Base-by-base conservation (phyloP, 1,140 invertebrate species). In the Sipha flava region DNA sequence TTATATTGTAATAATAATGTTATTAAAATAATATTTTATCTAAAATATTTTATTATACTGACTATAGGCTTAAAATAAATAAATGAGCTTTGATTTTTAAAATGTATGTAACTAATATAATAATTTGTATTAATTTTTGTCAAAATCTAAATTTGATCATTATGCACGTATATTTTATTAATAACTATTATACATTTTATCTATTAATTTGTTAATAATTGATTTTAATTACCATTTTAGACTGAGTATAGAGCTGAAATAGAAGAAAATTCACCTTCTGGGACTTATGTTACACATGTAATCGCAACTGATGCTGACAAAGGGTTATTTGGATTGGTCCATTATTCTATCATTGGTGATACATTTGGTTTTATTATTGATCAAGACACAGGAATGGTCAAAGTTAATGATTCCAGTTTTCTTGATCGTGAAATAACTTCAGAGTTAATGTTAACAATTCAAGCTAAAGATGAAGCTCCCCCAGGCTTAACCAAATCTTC, bases 361-460 rank as follows among this genome's bases (percentile, higher is more conserved):
- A 87, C 90, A 47, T 89, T 88, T 23, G 89, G 92, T 81, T 94
- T 94, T 82, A 87, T 87, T 59, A 91, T 95, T 31, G 89, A 92
- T 82, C 87, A 89, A 23, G 85, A 89, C 83, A 90, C 89, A 12
- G 95, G 96, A 14, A 91, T 92, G 54, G 90, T 97, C 4, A 92
- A 89, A 26, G 92, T 97, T 1, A 90, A 89, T 0, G 88, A 90
- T 73, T 89, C 90, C 4, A 89, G 89, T 0, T 88, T 90, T 43
- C 88, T 97, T n/a, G 95, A 97, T 85, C 87, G 94, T 3, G 95
- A 97, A 84, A 86, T 86, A 9, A 88, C 89, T 2, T 87, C 89
- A 9, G 90, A 92, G 80, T 89, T 95, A 21, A 90, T 88, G 1
- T 87, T 96, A 21, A 90, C 92, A 40, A 94, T 93, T 0, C 89